Percentiles rank a stretch among this genome's conserved stretches.
Conservation (phyloP, 2,113 vertebrate genomes). For the Strix uralensis region DNA sequence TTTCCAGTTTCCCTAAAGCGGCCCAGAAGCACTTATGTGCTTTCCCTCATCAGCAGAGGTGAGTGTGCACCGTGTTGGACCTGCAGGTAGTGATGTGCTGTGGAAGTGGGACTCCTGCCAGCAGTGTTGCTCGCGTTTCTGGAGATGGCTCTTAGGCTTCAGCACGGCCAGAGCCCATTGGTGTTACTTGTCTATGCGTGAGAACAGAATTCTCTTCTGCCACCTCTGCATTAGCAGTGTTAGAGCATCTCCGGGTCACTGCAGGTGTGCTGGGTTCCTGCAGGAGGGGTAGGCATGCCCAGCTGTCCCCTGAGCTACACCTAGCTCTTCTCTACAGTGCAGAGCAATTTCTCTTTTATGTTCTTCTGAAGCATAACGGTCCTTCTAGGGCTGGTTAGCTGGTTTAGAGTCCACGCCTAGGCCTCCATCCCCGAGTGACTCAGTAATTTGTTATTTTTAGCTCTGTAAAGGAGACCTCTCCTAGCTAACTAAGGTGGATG, state of each 20-base stretch:
- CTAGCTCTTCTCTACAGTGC: not conserved
- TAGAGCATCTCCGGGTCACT: not conserved
- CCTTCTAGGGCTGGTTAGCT: not conserved
- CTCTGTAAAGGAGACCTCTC: not conserved
- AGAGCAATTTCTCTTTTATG: not conserved
- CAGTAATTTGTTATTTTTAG: not conserved
- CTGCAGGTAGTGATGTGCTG: not conserved
- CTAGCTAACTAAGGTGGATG: not conserved
- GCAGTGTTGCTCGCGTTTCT: not conserved
- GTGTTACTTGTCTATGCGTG: not conserved
- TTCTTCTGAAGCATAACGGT: not conserved
- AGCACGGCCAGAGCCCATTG: accelerated
- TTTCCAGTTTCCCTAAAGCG: not conserved
- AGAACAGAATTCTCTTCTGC: not conserved
- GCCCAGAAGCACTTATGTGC: too few relatives aligned
- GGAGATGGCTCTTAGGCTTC: not conserved
- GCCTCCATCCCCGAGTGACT: not conserved
- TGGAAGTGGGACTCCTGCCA: not conserved
- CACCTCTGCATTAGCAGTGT: not conserved
- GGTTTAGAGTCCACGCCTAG: too few relatives aligned
- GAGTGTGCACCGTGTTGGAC: accelerated
- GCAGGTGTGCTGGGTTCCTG: not conserved
- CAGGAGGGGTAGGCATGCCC: not conserved
- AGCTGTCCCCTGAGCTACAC: not conserved
- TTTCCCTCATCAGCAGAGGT: not conserved